These are phyloP conservation scores for Amiota communis DNA, from an alignment of 2,888 invertebrate species.

Conservation along the genomic window DNA sequence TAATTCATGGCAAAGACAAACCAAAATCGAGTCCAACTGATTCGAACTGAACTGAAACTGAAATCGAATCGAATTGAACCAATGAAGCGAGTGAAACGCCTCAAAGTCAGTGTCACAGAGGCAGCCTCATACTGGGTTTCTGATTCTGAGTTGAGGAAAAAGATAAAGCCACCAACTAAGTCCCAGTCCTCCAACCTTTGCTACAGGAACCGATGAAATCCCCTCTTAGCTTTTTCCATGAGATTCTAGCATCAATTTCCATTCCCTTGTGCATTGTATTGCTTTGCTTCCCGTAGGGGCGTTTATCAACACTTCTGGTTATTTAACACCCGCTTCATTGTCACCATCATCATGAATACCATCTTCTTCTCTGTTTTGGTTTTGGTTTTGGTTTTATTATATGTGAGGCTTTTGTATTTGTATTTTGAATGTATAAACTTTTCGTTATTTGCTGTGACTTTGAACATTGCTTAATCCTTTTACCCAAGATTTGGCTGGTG, in stretches of 20 bases:
- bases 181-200: background rate
- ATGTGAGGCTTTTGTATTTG: slow-evolving; percentile 34
- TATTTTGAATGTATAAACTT: slow-evolving; percentile 12
- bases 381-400: slow-evolving; percentile 21
- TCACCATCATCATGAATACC: background rate
- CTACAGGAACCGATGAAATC: background rate
- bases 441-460: slow-evolving; percentile 29
- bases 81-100: background rate
- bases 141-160: too few species aligned
- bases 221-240: too few species aligned
- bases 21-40: slow-evolving; percentile 10
- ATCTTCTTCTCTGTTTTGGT: background rate
- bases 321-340: background rate
- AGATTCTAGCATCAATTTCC: background rate
- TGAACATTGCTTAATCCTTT: slow-evolving; percentile 32
- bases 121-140: too few species aligned
- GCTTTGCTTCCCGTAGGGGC: slow-evolving; percentile 10
- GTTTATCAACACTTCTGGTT: slow-evolving; percentile 21
- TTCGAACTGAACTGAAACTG: background rate
- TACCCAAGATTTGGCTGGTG: background rate
- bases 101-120: too few species aligned
- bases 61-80: slow-evolving; percentile 8
- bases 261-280: slow-evolving; percentile 17
- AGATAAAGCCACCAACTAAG: background rate
- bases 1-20: slow-evolving; percentile 41